phyloP scores from a whole-genome alignment of 1,140 invertebrate species.

The Drosophila fuyamai region DNA sequence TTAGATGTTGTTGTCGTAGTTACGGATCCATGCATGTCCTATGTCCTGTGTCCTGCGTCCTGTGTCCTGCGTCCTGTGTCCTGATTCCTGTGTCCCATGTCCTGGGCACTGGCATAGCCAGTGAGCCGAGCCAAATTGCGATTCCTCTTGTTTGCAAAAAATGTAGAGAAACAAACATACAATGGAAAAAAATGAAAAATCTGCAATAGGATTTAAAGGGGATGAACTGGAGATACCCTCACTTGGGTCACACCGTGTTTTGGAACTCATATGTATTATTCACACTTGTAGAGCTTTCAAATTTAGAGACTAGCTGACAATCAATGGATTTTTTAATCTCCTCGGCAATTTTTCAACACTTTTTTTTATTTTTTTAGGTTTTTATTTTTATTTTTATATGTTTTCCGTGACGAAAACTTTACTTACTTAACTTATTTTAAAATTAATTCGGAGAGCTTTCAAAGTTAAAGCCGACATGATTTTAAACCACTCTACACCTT shows the following conservation, averaged over 20 bases:
- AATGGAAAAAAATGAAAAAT: slow-evolving; percentile 43
- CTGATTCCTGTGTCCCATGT: slow-evolving; percentile 4
- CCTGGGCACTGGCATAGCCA: slow-evolving; percentile 19
- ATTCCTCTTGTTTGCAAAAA: slow-evolving; percentile 52
- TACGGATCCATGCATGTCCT: slow-evolving; percentile 57
- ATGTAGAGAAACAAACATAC: slow-evolving; percentile 32
- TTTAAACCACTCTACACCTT: too few relatives aligned
- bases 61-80: neutral
- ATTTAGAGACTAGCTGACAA: too few relatives aligned
- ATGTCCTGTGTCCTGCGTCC: slow-evolving; percentile 10
- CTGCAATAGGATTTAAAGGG: slow-evolving; percentile 17
- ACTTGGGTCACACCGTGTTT: neutral
- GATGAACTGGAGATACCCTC: slow-evolving; percentile 17
- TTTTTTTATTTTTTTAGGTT: too few relatives aligned
- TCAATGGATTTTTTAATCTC: too few relatives aligned
- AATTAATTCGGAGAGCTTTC: too few relatives aligned
- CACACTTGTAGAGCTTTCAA: too few relatives aligned
- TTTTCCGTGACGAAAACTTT: too few relatives aligned
- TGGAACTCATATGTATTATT: neutral
- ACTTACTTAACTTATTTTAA: too few relatives aligned
- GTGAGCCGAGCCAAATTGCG: slow-evolving; percentile 60
- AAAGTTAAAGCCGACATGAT: too few relatives aligned
- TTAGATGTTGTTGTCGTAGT: slow-evolving; percentile 45
- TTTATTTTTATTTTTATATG: too few relatives aligned
- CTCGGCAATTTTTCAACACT: too few relatives aligned